Evolutionary conservation across 2,888 invertebrate species (phyloP).

Genomic region (Mimas tiliae): DNA sequence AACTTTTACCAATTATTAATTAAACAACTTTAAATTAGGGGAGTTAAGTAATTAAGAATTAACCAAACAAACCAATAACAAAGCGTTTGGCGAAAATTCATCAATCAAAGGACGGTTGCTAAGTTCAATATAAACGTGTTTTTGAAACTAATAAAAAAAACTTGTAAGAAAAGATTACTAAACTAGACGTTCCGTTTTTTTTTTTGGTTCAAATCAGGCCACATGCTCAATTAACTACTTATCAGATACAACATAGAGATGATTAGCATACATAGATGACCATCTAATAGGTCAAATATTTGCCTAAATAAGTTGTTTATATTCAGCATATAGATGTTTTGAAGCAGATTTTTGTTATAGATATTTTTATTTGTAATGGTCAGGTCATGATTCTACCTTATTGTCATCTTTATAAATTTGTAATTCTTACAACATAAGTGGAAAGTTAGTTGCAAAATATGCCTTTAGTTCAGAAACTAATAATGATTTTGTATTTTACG

Average conservation of each 20-base stretch:
- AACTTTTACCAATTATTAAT: too few species aligned
- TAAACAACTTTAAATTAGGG: too few species aligned
- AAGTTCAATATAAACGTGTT: too few species aligned
- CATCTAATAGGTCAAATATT: neutral
- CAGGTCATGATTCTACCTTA: neutral
- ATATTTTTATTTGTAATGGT: neutral
- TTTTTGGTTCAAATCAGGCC: neutral
- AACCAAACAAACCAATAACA: too few species aligned
- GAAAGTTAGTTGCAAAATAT: neutral
- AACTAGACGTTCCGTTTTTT: too few species aligned
- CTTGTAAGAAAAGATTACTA: too few species aligned
- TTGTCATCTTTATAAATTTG: neutral
- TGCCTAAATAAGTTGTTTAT: neutral
- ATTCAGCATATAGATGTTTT: neutral
- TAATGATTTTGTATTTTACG: too few species aligned
- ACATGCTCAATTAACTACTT: neutral
- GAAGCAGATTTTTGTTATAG: neutral
- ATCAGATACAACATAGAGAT: neutral
- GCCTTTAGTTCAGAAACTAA: too few species aligned
- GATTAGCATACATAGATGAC: neutral
- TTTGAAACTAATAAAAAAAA: too few species aligned
- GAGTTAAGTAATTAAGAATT: too few species aligned
- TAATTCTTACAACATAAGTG: neutral
- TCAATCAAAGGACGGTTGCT: too few species aligned
- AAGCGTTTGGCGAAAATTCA: too few species aligned